Base-by-base conservation (phyloP, 2,888 invertebrate species). In the Mesopsocus fuscifrons region DNA sequence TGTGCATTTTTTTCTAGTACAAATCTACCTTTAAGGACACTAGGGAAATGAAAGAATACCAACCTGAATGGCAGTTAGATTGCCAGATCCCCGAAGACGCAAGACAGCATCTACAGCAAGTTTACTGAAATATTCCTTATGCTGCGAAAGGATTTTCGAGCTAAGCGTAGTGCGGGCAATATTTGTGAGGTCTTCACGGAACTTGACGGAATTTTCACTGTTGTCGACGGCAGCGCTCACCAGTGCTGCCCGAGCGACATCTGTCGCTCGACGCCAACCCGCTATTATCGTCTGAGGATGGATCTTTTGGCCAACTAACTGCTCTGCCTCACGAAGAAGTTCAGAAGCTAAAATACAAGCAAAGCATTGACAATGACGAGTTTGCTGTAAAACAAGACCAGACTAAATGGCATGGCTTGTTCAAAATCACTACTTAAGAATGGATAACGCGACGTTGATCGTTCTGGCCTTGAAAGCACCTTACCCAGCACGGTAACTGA, bases 251-350 rank as follows among this genome's bases (percentile, higher is more conserved):
- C 80, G 72, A 0, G 97, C 95, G 32, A 82, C 79, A 44, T 75
- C 74, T 1, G 79, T 74, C 15, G 97, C 89, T 52, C 77, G 74
- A 47, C 98, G 72, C 89, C 94, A 98, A 9, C 98, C 98, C 43
- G 83, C 69, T 48, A 98, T 87, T 47, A 99, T 92, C 1, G 87
- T 95, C 68, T 99, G 98, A 2, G 98, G 98, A 61, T 98, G 98
- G 49, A 98, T 76, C 60, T 92, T 92, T 63, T 87, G 84, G 43
- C 82, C 80, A 45, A 98, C 72, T 41, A 99, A 65, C 55, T 82
- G 81, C 60, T 99, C 98, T 13, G 97, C 97, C 66, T 95, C 94
- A 54, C 83, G 77, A 16, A 99, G 66, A 41, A 98, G 64, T 64
- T 98, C 97, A 42, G 94, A 78, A 51, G 97, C 97, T 66, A 58